These are phyloP conservation scores for Heterocephalus glaber DNA, from an alignment of 2,113 vertebrate genomes.

Conservation along the genomic window DNA sequence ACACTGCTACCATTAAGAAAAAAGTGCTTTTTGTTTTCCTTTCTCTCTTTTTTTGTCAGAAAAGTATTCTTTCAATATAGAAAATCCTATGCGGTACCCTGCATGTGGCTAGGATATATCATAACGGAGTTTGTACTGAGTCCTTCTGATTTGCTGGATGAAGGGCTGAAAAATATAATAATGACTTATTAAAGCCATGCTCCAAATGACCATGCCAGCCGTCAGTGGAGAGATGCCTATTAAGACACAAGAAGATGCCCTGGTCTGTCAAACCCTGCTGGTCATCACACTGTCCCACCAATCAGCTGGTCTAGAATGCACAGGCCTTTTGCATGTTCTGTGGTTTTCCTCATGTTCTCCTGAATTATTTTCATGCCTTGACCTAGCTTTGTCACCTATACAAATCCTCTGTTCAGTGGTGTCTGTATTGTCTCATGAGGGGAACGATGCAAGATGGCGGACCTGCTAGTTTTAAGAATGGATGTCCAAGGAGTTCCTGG, in stretches of 20 bases:
- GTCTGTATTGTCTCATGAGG: slow-evolving; percentile 98
- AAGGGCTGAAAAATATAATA: slow-evolving; percentile 70
- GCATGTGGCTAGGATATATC: slow-evolving; percentile 81
- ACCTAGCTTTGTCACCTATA: not conserved
- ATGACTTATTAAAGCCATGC: slow-evolving; percentile 64
- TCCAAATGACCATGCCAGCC: not conserved
- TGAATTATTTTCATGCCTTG: not conserved
- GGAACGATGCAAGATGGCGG: slow-evolving; percentile 97
- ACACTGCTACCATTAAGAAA: slow-evolving; percentile 91
- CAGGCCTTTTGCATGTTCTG: slow-evolving; percentile 24
- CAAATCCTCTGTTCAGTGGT: slow-evolving; percentile 87
- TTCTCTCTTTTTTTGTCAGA: slow-evolving; percentile 83
- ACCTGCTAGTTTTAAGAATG: slow-evolving; percentile 95
- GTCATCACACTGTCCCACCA: not conserved
- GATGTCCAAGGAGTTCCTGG: slow-evolving; percentile 94
- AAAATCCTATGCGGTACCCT: slow-evolving; percentile 78
- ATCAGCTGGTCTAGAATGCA: slow-evolving; percentile 34
- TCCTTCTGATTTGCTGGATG: slow-evolving; percentile 74
- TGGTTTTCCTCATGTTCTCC: not conserved
- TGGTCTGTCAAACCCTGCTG: slow-evolving; percentile 61
- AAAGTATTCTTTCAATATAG: slow-evolving; percentile 87
- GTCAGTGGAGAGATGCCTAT: slow-evolving; percentile 67
- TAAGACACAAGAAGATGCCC: slow-evolving; percentile 65
- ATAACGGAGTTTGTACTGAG: slow-evolving; percentile 72
- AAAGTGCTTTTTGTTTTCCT: slow-evolving; percentile 86